Evolutionary conservation across 2,888 invertebrate genomes (phyloP).

Genomic region (Archips crataeganus): DNA sequence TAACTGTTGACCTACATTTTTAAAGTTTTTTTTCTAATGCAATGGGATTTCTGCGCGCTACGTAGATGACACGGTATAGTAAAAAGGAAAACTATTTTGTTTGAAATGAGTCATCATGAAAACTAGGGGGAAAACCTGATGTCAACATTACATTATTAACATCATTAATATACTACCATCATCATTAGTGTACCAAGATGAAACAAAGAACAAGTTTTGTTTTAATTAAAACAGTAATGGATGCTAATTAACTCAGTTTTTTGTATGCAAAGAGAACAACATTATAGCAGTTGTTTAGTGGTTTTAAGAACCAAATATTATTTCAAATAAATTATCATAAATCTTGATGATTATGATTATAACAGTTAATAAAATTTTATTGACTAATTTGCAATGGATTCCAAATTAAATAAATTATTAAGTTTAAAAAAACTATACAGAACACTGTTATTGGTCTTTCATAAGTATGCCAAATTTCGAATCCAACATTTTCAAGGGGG

Average conservation of each 20-base stretch:
- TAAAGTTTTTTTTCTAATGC: slow-evolving; percentile 22
- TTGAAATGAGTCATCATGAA: slow-evolving; percentile 1
- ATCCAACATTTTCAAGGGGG: too few relatives aligned
- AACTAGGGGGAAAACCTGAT: slow-evolving; percentile 5
- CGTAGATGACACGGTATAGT: slow-evolving; percentile 11
- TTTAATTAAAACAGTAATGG: not conserved
- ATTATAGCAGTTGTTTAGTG: not conserved
- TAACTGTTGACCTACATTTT: slow-evolving; percentile 73
- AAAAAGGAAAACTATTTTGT: not conserved
- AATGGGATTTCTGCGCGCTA: slow-evolving; percentile 10
- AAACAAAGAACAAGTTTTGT: not conserved
- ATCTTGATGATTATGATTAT: too few relatives aligned
- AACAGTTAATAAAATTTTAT: too few relatives aligned
- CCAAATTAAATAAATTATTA: too few relatives aligned
- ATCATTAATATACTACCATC: not conserved
- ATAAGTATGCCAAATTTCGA: too few relatives aligned
- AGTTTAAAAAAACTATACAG: too few relatives aligned
- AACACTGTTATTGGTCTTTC: too few relatives aligned
- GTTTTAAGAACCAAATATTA: not conserved
- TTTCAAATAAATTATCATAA: too few relatives aligned
- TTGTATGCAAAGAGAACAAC: not conserved
- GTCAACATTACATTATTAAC: not conserved
- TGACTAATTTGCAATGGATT: too few relatives aligned
- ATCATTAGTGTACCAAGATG: not conserved
- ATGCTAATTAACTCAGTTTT: not conserved